A percentile compares a stretch with the other conserved stretches of the same genome.
Conservation (phyloP, 2,888 invertebrate genomes). For the Stratiomys singularior region DNA sequence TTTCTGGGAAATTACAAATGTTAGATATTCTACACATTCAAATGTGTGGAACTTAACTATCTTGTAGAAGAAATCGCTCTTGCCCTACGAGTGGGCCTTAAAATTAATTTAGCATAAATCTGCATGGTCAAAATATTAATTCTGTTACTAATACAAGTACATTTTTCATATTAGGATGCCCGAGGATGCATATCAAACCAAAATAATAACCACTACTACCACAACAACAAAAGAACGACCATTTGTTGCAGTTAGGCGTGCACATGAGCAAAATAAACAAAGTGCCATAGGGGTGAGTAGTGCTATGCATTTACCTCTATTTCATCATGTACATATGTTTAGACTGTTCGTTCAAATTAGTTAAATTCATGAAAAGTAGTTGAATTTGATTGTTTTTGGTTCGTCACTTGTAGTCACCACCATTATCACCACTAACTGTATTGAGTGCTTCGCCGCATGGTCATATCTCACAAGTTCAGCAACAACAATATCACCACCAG, state of each 20-base stretch:
- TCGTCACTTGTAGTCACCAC: constrained; percentile 54
- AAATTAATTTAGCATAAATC: too few relatives aligned
- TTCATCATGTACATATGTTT: not conserved
- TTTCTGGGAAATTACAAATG: too few relatives aligned
- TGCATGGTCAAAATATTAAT: too few relatives aligned
- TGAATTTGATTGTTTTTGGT: constrained; percentile 48
- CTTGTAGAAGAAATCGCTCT: too few relatives aligned
- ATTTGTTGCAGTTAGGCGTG: constrained; percentile 72
- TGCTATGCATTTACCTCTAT: not conserved
- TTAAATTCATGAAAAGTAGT: not conserved
- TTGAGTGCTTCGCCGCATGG: constrained; percentile 57
- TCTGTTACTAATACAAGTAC: not conserved
- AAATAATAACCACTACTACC: constrained; percentile 56
- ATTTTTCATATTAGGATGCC: constrained; percentile 48
- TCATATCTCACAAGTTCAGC: constrained; percentile 56
- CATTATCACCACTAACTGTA: constrained; percentile 56
- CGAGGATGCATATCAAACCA: constrained; percentile 65
- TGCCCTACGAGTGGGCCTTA: too few relatives aligned
- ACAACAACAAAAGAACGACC: constrained; percentile 67
- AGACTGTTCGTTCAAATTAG: not conserved
- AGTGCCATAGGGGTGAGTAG: constrained; percentile 54
- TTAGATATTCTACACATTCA: too few relatives aligned
- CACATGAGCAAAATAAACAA: constrained; percentile 65
- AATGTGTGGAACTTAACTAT: too few relatives aligned
- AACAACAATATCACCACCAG: constrained; percentile 52